Evolutionary conservation across 2,113 vertebrate genomes (phyloP).

Genomic region (Lepus timidus): DNA sequence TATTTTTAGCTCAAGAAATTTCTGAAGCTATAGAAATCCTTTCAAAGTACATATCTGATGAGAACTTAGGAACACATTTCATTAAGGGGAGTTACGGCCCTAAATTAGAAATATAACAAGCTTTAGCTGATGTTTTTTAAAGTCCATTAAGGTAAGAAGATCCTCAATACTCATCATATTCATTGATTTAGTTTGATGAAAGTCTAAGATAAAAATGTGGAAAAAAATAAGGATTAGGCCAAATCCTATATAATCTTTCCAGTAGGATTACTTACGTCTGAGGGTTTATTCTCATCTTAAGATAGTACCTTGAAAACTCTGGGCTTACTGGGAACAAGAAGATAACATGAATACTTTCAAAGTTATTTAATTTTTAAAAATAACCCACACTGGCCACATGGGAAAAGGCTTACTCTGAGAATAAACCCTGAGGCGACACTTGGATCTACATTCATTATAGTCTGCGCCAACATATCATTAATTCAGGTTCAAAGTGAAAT

Average conservation of each 20-base stretch:
- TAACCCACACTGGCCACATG: slow-evolving; percentile 72
- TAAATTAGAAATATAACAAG: slow-evolving; percentile 75
- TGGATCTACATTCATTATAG: slow-evolving; percentile 82
- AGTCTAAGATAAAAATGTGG: slow-evolving; percentile 83
- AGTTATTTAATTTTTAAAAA: slow-evolving; percentile 84
- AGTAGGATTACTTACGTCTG: slow-evolving; percentile 79
- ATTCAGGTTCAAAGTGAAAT: slow-evolving; percentile 82
- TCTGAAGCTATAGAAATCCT: slow-evolving; percentile 66
- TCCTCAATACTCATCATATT: slow-evolving; percentile 64
- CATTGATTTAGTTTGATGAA: slow-evolving; percentile 80
- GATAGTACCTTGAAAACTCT: slow-evolving; percentile 85
- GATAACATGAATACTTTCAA: slow-evolving; percentile 85
- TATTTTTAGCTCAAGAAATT: slow-evolving; percentile 65
- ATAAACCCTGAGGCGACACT: slow-evolving; percentile 82
- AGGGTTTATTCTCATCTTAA: slow-evolving; percentile 81
- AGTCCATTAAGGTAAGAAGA: slow-evolving; percentile 76
- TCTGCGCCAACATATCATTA: slow-evolving; percentile 76
- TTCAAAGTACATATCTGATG: slow-evolving; percentile 77
- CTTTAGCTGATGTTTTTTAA: slow-evolving; percentile 78
- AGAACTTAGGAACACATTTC: slow-evolving; percentile 80
- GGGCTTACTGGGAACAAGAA: slow-evolving; percentile 82
- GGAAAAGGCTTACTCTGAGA: slow-evolving; percentile 84
- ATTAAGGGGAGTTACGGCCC: slow-evolving; percentile 73
- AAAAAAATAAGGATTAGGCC: slow-evolving; percentile 81
- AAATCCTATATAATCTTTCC: slow-evolving; percentile 77